Evolutionary conservation across 2,888 invertebrate species (phyloP), one percentile per base, ranked within the genome.

Genomic region (Lepidocyrtinus sp.): DNA sequence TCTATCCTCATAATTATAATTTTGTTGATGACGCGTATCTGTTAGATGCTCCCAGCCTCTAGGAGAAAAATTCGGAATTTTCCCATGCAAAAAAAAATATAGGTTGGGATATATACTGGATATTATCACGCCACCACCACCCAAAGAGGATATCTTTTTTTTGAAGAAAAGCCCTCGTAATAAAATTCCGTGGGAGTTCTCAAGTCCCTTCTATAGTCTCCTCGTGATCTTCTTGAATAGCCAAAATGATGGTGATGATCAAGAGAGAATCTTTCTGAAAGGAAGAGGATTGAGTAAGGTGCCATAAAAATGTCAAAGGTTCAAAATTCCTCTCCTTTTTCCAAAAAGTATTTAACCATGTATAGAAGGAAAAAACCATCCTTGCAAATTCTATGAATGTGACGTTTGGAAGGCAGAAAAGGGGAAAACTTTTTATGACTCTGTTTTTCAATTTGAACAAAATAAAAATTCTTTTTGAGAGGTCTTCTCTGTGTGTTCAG

Each of bases 291-390:
- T 75, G 75, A 75, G 69, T 50, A 76, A 76, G 75, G 70, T 63
- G 69, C 59, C 76, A 76, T 76, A 76, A 76, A 55, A 76, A 76
- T 76, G 70, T 64, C 76, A 76, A 64, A 70, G 64, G 69, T 63
- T 46, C 70, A 67, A 46, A 64, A 72, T 72, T 72, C 26, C 46
- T 26, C 26, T 64, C 55, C 21, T 2, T n/a, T 24, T 61, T 59
- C 69, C 21, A 15, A 2, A 5, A 59, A 59, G 19, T 24, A 26
- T 17, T 46, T 46, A 15, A 2, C 50, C 27, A 12, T 7, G n/a
- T n/a, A n/a, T n/a, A n/a, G n/a, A n/a, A n/a, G n/a, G n/a, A n/a
- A n/a, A 15, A 3, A 55, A 55, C 15, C 55, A 55, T 55, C 15
- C 55, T 55, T n/a, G 55, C 55, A 17, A 55, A 55, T 55, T 55